Conservation (phyloP, 37 sponge, comb jelly and placozoan genomes). For the Theonella swinhoei region DNA sequence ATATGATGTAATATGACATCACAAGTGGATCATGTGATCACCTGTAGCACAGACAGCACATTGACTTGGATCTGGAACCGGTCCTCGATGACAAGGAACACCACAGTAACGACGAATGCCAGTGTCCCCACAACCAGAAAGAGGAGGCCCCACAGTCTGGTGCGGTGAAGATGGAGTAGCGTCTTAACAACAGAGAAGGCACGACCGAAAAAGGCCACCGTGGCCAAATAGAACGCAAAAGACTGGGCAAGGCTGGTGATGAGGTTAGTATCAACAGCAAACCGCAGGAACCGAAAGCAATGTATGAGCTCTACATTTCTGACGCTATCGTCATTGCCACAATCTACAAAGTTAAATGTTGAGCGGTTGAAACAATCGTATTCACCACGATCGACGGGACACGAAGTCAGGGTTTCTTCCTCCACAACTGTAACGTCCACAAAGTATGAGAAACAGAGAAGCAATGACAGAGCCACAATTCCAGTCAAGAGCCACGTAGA, state of each 20-base stretch:
- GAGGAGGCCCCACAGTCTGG: conserved; percentile 48
- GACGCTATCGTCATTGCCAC: background rate
- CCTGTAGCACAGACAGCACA: background rate
- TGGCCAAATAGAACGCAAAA: conserved; percentile 54
- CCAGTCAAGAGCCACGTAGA: conserved; percentile 41
- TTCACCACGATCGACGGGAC: background rate
- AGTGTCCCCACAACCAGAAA: conserved; percentile 27
- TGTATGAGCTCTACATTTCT: background rate
- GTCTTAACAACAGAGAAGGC: conserved; percentile 27
- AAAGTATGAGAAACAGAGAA: conserved; percentile 44
- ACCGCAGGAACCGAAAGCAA: conserved; percentile 57
- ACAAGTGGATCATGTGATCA: background rate
- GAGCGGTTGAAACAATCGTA: conserved; percentile 35
- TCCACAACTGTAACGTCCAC: conserved; percentile 26
- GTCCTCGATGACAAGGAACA: background rate
- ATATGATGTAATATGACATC: background rate
- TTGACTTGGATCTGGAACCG: background rate
- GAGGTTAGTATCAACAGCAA: conserved; percentile 45
- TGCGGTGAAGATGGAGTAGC: conserved; percentile 32
- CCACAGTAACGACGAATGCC: conserved; percentile 15
- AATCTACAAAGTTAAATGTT: conserved; percentile 4
- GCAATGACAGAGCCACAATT: conserved; percentile 26
- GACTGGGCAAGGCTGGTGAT: conserved; percentile 37
- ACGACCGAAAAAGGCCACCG: conserved; percentile 35
- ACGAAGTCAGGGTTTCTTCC: background rate